phyloP scores from a whole-genome alignment of 2,113 vertebrate genomes.

The Trogon surrucura region DNA sequence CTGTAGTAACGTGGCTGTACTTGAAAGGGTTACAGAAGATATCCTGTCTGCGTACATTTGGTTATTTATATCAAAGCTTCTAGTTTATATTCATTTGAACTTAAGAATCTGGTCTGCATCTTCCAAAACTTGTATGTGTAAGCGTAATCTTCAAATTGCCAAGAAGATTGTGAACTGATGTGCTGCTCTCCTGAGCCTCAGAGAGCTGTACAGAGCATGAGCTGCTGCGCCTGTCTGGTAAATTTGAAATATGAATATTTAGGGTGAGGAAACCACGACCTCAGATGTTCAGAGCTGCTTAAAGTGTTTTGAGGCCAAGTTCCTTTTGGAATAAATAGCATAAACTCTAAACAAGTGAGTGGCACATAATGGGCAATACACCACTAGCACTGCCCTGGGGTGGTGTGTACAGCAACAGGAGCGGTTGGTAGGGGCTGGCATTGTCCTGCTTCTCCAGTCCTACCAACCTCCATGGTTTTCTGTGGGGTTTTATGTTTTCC shows the following conservation, averaged over 20 bases:
- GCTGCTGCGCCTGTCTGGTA: background rate
- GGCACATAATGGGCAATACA: background rate
- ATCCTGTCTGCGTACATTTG: background rate
- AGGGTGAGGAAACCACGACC: background rate
- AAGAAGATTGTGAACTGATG: background rate
- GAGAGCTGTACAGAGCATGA: background rate
- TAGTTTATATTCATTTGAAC: background rate
- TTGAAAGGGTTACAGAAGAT: background rate
- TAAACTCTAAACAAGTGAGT: background rate
- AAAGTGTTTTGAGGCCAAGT: background rate
- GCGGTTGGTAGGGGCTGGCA: background rate
- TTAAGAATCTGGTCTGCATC: background rate
- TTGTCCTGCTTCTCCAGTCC: background rate
- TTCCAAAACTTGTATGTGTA: background rate
- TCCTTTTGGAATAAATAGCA: background rate
- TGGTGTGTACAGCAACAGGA: accelerated
- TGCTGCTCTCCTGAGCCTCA: background rate
- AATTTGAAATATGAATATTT: background rate
- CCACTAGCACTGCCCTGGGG: background rate
- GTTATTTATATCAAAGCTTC: background rate
- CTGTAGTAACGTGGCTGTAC: background rate
- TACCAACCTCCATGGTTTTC: background rate
- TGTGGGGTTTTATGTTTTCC: background rate
- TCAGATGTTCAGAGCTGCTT: background rate
- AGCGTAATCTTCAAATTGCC: background rate